Conservation (phyloP, 2,888 invertebrate species). For the Morpho deidamia region DNA sequence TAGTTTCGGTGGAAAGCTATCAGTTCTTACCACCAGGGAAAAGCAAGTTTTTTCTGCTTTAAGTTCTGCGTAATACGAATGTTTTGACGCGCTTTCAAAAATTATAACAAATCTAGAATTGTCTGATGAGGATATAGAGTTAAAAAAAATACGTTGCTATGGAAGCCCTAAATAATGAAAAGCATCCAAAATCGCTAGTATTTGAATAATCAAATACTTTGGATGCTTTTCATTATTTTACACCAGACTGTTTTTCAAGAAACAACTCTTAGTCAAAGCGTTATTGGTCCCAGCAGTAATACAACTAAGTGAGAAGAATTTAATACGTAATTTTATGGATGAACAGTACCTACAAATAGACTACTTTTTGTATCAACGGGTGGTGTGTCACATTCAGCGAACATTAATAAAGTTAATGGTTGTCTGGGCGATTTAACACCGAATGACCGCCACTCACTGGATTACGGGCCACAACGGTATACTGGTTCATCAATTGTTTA, state of each 20-base stretch:
- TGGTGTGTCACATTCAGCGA: constrained; percentile 76
- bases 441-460: constrained; percentile 18
- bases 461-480: constrained; percentile 32
- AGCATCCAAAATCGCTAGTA: constrained; percentile 44
- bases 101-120: constrained; percentile 39
- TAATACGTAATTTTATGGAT: constrained; percentile 36
- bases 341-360: constrained; percentile 63
- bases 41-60: constrained; percentile 43
- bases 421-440: constrained; percentile 2
- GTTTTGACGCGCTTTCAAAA: constrained; percentile 35
- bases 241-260: constrained; percentile 69
- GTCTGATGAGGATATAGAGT: constrained; percentile 36
- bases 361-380: constrained; percentile 86
- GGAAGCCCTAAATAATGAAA: constrained; percentile 51
- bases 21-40: constrained; percentile 46
- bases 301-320: constrained; percentile 66
- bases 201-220: too few relatives aligned
- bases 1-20: constrained; percentile 35
- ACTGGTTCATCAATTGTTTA: constrained; percentile 41
- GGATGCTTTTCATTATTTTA: too few relatives aligned
- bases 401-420: neutral
- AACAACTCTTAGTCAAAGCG: constrained; percentile 53
- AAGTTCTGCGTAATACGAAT: constrained; percentile 26
- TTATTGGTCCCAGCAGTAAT: constrained; percentile 84
- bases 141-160: constrained; percentile 41